Conservation (phyloP, 2,888 invertebrate species). For the Xanthia icteritia region DNA sequence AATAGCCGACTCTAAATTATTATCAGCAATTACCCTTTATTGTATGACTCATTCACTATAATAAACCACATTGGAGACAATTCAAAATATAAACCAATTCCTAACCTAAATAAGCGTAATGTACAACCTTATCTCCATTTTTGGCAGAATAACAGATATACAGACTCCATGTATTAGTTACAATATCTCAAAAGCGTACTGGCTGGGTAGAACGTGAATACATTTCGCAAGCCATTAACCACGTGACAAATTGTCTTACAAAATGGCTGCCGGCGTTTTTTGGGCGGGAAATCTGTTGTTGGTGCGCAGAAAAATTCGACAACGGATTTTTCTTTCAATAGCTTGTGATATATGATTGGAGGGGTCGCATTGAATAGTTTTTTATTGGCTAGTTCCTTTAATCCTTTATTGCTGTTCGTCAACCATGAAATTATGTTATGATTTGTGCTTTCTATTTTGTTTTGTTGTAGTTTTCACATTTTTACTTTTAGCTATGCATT, state of each 20-base stretch:
- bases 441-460: constrained; percentile 53
- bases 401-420: constrained; percentile 80
- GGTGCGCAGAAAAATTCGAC: constrained; percentile 80
- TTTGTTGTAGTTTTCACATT: constrained; percentile 23
- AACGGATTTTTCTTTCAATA: constrained; percentile 84
- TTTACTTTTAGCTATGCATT: constrained; percentile 2
- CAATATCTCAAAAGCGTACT: constrained; percentile 71
- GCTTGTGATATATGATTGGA: constrained; percentile 80
- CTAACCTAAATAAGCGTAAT: constrained; percentile 61
- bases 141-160: constrained; percentile 67
- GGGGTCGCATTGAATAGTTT: constrained; percentile 80
- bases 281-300: constrained; percentile 84
- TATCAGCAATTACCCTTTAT: constrained; percentile 58
- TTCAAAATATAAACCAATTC: constrained; percentile 57
- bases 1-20: constrained; percentile 47
- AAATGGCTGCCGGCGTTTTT: constrained; percentile 85
- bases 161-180: constrained; percentile 68
- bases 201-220: constrained; percentile 79
- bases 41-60: constrained; percentile 53
- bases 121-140: constrained; percentile 57
- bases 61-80: constrained; percentile 47
- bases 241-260: constrained; percentile 90
- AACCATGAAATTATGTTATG: constrained; percentile 69
- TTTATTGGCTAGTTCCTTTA: constrained; percentile 79
- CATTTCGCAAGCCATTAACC: constrained; percentile 92